These are phyloP conservation scores for Gymnarchus niloticus DNA, from an alignment of 2,113 vertebrate species.

Conservation along the genomic window DNA sequence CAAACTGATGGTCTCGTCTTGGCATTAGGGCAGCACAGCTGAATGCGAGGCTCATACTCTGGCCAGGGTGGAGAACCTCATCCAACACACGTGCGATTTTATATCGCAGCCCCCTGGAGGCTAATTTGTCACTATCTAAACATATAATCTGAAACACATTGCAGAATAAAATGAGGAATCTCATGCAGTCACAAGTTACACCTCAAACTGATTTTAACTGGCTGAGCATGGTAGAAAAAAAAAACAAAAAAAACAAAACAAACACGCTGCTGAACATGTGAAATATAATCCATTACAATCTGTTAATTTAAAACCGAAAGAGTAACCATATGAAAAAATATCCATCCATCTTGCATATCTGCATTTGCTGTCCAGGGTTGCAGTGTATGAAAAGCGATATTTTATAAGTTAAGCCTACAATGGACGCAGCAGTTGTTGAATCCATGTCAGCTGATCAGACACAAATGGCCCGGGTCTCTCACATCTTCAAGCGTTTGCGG, in stretches of 20 bases:
- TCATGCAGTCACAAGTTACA: neutral
- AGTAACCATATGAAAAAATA: neutral
- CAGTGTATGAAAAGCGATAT: neutral
- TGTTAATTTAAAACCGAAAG: no score
- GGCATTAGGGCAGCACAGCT: neutral
- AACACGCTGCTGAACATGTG: no score
- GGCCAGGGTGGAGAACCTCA: neutral
- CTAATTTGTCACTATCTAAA: neutral
- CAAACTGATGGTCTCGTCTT: neutral
- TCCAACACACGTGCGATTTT: neutral
- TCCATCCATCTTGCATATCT: neutral
- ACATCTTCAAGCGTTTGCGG: slow-evolving; percentile 16
- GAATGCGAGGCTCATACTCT: slow-evolving; percentile 28
- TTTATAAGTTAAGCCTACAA: neutral
- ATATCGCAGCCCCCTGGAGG: neutral
- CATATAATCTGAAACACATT: neutral
- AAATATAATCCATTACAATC: no score
- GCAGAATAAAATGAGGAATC: neutral
- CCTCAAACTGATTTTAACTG: neutral
- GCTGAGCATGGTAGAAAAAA: neutral
- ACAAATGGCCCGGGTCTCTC: slow-evolving; percentile 11
- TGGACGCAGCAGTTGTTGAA: neutral
- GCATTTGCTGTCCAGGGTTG: neutral
- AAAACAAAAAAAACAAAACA: no score
- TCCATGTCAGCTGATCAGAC: slow-evolving; percentile 1